phyloP scores from a whole-genome alignment of 2,888 invertebrate species.

The Helobdella robusta region DNA sequence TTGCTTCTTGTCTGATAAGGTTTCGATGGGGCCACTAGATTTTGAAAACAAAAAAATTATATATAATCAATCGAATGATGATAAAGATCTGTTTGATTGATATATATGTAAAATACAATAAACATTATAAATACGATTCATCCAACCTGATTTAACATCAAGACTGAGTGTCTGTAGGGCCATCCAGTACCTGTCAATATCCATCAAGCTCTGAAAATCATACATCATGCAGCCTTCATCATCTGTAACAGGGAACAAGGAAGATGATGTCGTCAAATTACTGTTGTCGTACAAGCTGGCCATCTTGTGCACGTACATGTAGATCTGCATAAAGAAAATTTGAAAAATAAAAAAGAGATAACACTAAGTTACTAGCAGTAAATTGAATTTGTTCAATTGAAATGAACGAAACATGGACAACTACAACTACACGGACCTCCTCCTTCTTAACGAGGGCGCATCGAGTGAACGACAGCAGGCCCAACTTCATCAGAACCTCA shows the following conservation, averaged over 20 bases:
- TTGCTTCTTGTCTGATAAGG: background rate
- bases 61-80: too few species aligned
- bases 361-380: background rate
- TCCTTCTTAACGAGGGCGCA: constrained; percentile 60
- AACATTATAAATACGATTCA: constrained; percentile 7
- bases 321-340: constrained; percentile 43
- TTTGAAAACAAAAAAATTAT: too few species aligned
- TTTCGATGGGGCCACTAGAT: too few species aligned
- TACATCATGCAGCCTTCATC: constrained; percentile 45
- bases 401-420: background rate
- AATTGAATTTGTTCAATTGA: background rate
- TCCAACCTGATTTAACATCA: constrained; percentile 58
- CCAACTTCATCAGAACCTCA: constrained; percentile 57
- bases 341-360: background rate
- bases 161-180: constrained; percentile 62
- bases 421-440: constrained; percentile 55
- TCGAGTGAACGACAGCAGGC: constrained; percentile 62
- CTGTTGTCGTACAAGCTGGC: constrained; percentile 61
- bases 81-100: too few species aligned
- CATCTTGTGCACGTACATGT: constrained; percentile 60
- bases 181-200: constrained; percentile 55
- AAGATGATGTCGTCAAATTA: constrained; percentile 49
- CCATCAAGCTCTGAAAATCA: constrained; percentile 53
- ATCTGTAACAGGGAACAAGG: background rate
- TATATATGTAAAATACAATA: background rate